Evolutionary conservation across 2,888 invertebrate genomes (phyloP), one percentile per base, ranked within the genome.

Genomic region (Lepidocyrtinus sp.): DNA sequence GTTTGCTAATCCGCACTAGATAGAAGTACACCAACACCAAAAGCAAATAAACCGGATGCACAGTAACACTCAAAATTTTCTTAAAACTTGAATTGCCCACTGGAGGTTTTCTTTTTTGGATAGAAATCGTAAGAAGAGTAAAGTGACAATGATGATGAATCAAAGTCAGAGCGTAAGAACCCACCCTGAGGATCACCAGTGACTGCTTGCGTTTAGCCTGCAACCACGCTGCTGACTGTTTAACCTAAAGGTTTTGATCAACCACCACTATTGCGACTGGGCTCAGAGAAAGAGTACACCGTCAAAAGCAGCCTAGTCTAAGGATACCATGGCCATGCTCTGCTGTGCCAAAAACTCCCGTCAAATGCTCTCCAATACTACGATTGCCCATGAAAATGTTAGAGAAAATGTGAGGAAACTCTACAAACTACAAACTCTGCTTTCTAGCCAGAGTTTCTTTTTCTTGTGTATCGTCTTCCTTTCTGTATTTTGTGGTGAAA

Each of bases 171-270:
- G 67, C 9, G 22, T 15, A 21, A 65, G 67, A 67, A 24, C 25
- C 59, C 62, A 72, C 71, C 63, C 70, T 36, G 59, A 59, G 71
- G 63, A 72, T 72, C 71, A 72, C 63, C 36, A 61, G 71, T 72
- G 71, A 72, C 71, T 72, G 71, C 63, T 63, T 72, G 71, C 63
- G 71, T 63, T 72, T 27, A 63, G 62, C 71, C 62, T 72, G 71
- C 71, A 72, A 72, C 71, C 63, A 72, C 71, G 71, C 71, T 72
- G 71, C 71, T 72, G 71, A 72, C 71, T 72, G 71, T 62, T 59
- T 59, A 59, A 55, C 71, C 59, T 62, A 72, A 26, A 62, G 25
- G 45, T 12, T 72, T 72, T 62, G 62, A 36, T 62, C 71, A 63
- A 72, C 62, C 71, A 72, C 62, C 26, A 62, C 45, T 26, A 21